Evolutionary conservation across 2,888 invertebrate species (phyloP).

Genomic region (Apotomis betuletana): DNA sequence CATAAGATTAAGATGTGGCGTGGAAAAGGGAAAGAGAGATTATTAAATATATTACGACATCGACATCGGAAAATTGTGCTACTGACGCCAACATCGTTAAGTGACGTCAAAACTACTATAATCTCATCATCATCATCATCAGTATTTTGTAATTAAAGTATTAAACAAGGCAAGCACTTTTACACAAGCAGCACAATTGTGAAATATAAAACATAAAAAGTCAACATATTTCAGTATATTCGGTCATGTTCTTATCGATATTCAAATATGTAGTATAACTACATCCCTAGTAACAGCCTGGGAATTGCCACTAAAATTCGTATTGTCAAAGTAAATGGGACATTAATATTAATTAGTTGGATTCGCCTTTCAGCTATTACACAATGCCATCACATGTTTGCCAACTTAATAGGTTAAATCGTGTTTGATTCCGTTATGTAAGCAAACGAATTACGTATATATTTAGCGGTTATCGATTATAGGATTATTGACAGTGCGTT

Average conservation of each 20-base stretch:
- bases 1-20: no score
- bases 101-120: no score
- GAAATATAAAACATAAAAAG: no score
- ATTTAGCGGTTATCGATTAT: background rate
- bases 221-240: no score
- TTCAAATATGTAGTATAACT: background rate
- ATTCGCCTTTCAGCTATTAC: background rate
- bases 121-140: no score
- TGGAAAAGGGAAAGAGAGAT: no score
- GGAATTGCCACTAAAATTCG: background rate
- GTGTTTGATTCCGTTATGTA: background rate
- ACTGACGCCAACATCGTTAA: no score
- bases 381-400: background rate
- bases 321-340: constrained; percentile 9
- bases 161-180: no score
- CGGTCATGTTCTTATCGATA: background rate
- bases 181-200: no score
- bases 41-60: no score
- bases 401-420: background rate
- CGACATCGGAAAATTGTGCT: no score
- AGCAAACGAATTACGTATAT: background rate
- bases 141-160: no score
- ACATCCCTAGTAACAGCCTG: background rate
- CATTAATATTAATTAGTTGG: background rate
- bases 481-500: background rate